Evolutionary conservation across 2,797 vertebrate species (phyloP).

Genomic region (Gallinago nigripennis): DNA sequence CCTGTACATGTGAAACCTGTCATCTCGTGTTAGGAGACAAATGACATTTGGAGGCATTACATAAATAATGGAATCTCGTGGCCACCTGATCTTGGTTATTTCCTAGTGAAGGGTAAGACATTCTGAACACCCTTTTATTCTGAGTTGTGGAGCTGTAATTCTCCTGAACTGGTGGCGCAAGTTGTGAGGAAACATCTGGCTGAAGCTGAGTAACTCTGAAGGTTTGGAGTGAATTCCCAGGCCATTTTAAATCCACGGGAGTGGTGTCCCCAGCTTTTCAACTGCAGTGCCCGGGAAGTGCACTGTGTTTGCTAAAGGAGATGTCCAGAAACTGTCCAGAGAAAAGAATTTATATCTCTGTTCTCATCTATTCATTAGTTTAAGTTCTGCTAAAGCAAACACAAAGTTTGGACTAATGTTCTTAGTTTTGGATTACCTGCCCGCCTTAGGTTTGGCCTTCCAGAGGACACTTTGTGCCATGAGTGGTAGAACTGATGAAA

Average conservation of each 20-base stretch:
- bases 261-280: not conserved
- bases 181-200: not conserved
- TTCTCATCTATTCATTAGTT: not conserved
- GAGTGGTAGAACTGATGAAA: not conserved
- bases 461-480: not conserved
- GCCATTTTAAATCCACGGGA: not conserved
- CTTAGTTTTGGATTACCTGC: not conserved
- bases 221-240: not conserved
- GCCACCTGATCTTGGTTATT: constrained; percentile 72
- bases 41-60: constrained; percentile 70
- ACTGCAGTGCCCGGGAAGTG: not conserved
- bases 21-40: constrained; percentile 71
- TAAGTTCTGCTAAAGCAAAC: not conserved
- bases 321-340: not conserved
- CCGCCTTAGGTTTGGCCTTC: not conserved
- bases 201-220: not conserved
- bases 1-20: constrained; percentile 70
- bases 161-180: not conserved
- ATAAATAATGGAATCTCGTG: constrained; percentile 72
- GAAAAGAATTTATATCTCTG: not conserved
- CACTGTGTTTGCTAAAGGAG: not conserved
- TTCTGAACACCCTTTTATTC: constrained; percentile 13
- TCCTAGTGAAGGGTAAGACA: constrained; percentile 44
- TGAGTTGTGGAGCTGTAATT: constrained; percentile 41
- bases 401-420: not conserved